These are phyloP conservation scores for Polydrusus pterygomalis DNA, from an alignment of 2,888 invertebrate genomes.

Conservation along the genomic window DNA sequence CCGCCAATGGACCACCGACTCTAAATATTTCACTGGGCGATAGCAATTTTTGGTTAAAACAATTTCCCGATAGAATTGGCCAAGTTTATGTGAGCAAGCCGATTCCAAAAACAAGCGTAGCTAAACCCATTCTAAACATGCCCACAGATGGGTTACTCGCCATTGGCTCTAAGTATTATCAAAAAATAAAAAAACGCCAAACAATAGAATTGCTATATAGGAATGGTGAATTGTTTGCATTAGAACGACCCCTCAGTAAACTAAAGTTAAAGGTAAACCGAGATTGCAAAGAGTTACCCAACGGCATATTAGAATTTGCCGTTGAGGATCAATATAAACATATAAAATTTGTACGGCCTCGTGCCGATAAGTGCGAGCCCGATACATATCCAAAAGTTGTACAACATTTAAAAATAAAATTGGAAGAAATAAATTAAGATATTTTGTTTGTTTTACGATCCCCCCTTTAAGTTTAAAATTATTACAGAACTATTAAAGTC, in stretches of 20 bases:
- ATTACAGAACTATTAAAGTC: too few relatives aligned
- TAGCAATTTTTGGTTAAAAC: not conserved
- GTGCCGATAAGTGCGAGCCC: not conserved
- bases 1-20: too few relatives aligned
- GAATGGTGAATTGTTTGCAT: not conserved
- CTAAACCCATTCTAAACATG: not conserved
- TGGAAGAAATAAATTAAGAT: too few relatives aligned
- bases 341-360: not conserved
- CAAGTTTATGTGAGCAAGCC: conserved; percentile 4
- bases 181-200: not conserved
- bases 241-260: not conserved
- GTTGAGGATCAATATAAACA: not conserved
- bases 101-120: not conserved
- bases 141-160: conserved; percentile 5
- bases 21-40: not conserved
- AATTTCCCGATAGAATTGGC: conserved; percentile 2
- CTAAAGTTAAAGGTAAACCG: not conserved
- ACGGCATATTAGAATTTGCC: not conserved
- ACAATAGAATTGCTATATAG: not conserved
- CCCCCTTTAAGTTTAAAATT: too few relatives aligned
- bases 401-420: not conserved
- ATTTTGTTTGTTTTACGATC: too few relatives aligned
- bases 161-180: not conserved
- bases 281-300: not conserved
- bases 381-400: not conserved